Evolutionary conservation across 2,797 vertebrate genomes (phyloP), one percentile per base, ranked within the genome.

Genomic region (Eidolon dupreanum): DNA sequence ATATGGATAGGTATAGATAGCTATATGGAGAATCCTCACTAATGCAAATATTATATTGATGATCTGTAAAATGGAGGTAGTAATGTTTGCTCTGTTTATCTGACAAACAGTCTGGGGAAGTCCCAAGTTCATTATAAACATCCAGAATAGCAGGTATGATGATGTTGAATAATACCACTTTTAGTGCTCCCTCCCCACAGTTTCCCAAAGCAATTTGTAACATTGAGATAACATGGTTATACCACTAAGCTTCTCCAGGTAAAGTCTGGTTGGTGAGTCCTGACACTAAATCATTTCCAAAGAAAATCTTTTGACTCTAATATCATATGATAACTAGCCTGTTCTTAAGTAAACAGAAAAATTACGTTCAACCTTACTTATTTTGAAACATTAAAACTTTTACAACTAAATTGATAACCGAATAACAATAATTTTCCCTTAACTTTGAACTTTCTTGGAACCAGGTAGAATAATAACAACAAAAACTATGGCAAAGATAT

Each of bases 381-480:
- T 57, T 93, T 74, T n/a, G 66, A 92, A 95, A 84, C 8, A 84
- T 70, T 75, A 89, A 38, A 24, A 10, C n/a, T 51, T 81, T 84
- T 65, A 8, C 9, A 75, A 79, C 16, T 78, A 75, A 93, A 61
- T 86, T 33, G 82, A 53, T 86, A 63, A 33, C 49, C 78, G 28
- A 59, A 78, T 78, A 86, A 61, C 8, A 31, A 46, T 7, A 31
- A 46, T 15, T 89, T 94, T 75, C 5, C 68, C 53, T 83, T 83
- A 88, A 81, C 17, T 17, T 88, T 41, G 24, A 70, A 22, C 10
- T 78, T 95, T 85, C 28, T 84, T 53, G 36, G 36, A 91, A 57
- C 53, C 26, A 84, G 24, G 10, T 20, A 75, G n/a, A 66, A 79
- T 12, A 43, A 55, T 73, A 81, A 22, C 26, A 46, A 28, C 2